These are phyloP conservation scores for Manacus vitellinus DNA, from an alignment of 2,113 vertebrate species.

Conservation along the genomic window DNA sequence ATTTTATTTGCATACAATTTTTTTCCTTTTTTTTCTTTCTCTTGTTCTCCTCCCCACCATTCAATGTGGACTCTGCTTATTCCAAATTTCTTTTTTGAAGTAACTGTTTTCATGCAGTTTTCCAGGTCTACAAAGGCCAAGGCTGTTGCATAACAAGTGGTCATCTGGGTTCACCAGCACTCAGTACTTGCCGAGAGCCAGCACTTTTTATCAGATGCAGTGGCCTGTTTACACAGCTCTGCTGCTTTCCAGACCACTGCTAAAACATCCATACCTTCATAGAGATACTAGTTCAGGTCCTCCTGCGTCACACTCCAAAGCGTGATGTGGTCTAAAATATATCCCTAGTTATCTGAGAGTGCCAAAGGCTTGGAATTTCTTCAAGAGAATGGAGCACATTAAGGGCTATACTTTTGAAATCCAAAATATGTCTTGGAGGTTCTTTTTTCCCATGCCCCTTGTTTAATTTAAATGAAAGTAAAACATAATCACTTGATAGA, in stretches of 20 bases:
- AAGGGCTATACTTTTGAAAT: background rate
- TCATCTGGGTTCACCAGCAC: background rate
- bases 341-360: background rate
- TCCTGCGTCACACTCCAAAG: background rate
- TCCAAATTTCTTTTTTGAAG: background rate
- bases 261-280: background rate
- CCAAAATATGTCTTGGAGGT: background rate
- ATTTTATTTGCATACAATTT: background rate
- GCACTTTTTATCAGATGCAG: background rate
- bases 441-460: background rate
- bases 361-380: background rate
- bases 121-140: background rate
- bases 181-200: background rate
- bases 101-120: background rate
- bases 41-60: background rate
- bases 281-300: background rate
- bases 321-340: background rate
- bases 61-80: background rate
- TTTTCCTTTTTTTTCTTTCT: background rate
- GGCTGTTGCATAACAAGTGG: background rate
- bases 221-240: background rate
- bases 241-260: background rate
- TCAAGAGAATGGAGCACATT: background rate
- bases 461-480: background rate
- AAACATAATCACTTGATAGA: background rate